These are phyloP conservation scores for Antedon mediterranea DNA, from an alignment of 53 echinoderm and acorn worm species.

Conservation along the genomic window DNA sequence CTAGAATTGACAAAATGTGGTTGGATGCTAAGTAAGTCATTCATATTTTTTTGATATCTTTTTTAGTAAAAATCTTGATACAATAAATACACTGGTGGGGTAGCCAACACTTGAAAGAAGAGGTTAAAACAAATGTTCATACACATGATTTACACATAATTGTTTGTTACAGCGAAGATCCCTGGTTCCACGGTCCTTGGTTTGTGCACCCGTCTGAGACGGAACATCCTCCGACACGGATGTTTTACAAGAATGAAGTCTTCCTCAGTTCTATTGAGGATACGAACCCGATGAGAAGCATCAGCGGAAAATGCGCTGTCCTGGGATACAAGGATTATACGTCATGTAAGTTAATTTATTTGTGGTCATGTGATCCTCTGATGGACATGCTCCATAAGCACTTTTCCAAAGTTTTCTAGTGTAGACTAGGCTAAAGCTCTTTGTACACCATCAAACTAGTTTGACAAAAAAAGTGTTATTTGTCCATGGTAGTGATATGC, in stretches of 20 bases:
- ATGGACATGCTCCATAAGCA: too few species aligned
- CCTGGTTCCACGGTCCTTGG: constrained; percentile 74
- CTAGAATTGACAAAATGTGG: constrained; percentile 88
- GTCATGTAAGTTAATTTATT: constrained; percentile 47
- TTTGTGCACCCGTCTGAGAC: constrained; percentile 84
- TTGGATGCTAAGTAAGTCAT: constrained; percentile 55
- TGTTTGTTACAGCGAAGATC: constrained; percentile 31
- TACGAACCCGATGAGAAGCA: constrained; percentile 53
- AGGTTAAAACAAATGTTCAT: too few species aligned
- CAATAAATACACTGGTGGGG: too few species aligned
- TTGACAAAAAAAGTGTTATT: too few species aligned
- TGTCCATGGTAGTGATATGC: too few species aligned
- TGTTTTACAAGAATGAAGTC: constrained; percentile 91
- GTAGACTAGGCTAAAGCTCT: too few species aligned
- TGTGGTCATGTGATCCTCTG: too few species aligned
- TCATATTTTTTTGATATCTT: not conserved
- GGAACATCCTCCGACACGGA: constrained; percentile 69
- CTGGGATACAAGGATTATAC: constrained; percentile 73
- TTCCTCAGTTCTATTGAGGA: constrained; percentile 79
- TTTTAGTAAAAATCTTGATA: too few species aligned
- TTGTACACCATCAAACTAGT: too few species aligned
- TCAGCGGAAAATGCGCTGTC: constrained; percentile 65
- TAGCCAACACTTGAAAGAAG: too few species aligned
- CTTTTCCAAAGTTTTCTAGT: too few species aligned
- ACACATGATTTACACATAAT: too few species aligned